A percentile compares a stretch with the other conserved stretches of the same genome.
These are phyloP conservation scores for Tragelaphus oryx DNA, from an alignment of 2,797 vertebrate genomes.

Conservation along the genomic window DNA sequence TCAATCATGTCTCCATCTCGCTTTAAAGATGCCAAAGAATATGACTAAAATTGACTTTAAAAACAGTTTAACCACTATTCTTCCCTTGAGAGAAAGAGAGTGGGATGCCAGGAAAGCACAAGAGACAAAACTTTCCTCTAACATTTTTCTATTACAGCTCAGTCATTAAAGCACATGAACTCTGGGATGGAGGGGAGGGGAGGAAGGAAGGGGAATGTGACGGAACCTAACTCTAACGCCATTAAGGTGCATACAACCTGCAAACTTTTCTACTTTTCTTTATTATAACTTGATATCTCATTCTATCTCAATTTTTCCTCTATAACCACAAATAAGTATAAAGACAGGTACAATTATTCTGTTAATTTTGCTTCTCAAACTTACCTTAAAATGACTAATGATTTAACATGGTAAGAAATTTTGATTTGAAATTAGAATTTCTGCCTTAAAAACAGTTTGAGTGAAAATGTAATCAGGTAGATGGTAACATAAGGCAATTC, in stretches of 20 bases:
- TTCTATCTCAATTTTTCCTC: conserved; percentile 23
- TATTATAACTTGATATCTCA: conserved; percentile 15
- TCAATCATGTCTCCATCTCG: neutral
- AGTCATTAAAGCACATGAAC: conserved; percentile 10
- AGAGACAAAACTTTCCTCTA: neutral
- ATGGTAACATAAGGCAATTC: neutral
- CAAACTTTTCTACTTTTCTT: conserved; percentile 13
- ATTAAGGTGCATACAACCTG: neutral
- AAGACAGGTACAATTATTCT: neutral
- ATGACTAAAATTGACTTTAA: neutral
- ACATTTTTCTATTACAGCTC: neutral
- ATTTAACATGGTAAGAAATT: conserved; percentile 24
- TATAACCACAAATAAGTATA: conserved; percentile 5
- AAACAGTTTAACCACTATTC: neutral
- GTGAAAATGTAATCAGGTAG: conserved; percentile 8
- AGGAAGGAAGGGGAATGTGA: neutral
- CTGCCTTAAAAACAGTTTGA: neutral
- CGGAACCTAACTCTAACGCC: neutral
- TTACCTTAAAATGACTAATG: conserved; percentile 10
- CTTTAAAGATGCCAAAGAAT: conserved; percentile 22
- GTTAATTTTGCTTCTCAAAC: conserved; percentile 21
- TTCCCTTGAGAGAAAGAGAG: neutral
- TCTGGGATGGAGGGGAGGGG: neutral
- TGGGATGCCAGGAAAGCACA: neutral
- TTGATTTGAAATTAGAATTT: conserved; percentile 18